Base-by-base conservation (phyloP, 1,140 invertebrate species). In the Neuroterus valhalla region DNA sequence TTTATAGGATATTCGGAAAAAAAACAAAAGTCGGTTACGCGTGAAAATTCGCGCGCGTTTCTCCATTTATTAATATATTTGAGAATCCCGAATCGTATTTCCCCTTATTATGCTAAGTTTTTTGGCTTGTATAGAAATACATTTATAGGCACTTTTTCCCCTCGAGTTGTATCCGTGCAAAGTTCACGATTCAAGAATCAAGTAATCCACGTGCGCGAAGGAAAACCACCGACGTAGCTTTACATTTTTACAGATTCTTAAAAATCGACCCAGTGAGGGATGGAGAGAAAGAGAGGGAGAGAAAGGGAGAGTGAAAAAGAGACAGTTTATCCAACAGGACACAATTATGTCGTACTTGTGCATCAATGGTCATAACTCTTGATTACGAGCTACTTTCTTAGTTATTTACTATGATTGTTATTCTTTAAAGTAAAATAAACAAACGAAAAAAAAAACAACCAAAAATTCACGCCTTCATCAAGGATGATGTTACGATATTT, bases 341-440 rank as follows among this genome's bases (percentile, higher is more conserved):
- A 55, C 12, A 72, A 38, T 72, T 72, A 19, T 45, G 66, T 21
- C 50, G 55, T 66, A 38, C 68, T 69, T 50, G 72, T 50, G 55
- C 68, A 70, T 81, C 78, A 69, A 81, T 82, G 77, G 78, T 84
- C 84, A 85, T 84, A 84, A 38, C 76, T 84, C 71, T 83, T 80
- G 76, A 82, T 82, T 83, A 79, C 68, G 68, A 85, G 69, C 70
- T 71, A 69, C 81, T 84, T 84, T 81, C 87, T 88, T 87, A 86
- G 81, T 88, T 84, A 86, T 82, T 81, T 84, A 85, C 84, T 77
- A 81, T 82, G 80, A 81, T 83, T 82, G 78, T 83, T 83, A 81
- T 80, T 81, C 50, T 78, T 81, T 77, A 72, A 80, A 80, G 77
- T 77, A 76, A 78, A 81, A 68, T 76, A 68, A 67, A 78, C 73